Evolutionary conservation across 2,888 invertebrate species (phyloP), one percentile per base, ranked within the genome.

Genomic region (Erebia aethiops): DNA sequence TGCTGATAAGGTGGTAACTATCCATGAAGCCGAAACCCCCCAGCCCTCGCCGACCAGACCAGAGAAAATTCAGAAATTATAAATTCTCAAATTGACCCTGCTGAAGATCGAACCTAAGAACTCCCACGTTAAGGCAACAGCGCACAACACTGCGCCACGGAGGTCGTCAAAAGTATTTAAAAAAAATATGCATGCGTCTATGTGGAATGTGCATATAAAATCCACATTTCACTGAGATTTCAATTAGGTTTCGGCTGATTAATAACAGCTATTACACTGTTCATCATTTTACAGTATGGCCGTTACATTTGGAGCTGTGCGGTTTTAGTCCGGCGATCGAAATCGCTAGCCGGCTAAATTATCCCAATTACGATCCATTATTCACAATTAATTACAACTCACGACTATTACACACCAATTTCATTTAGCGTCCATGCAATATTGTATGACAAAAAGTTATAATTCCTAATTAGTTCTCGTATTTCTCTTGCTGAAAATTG

Each of bases 301-400:
- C 58, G 49, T 58, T 67, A 67, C 67, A 64, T 67, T 67, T 67
- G 49, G 49, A 26, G 56, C 58, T 41, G 67, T 67, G 58, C 49
- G 67, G 58, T 67, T 58, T 21, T 58, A 67, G 57, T 49, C 21
- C 21, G 26, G 26, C 58, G 58, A 67, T 67, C 67, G 51, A 57
- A 60, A 67, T 67, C 67, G 58, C 16, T 67, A 35, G 64, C 67
- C 57, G 21, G 51, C 49, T 67, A 67, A 67, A 67, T 67, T 60
- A 67, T 58, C 41, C 58, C 58, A 67, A 67, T 60, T 67, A 60
- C 58, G 67, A 46, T 35, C 58, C 67, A 67, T 57, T 67, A 67
- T 67, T 60, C 67, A 60, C 64, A 64, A 64, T 64, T 64, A 64
- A 64, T 64, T 64, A 64, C 64, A n/a, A 64, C 18, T 54, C 54